A percentile compares a stretch with the other conserved stretches of the same genome.
These are phyloP conservation scores for Mesochorus sp. DNA, from an alignment of 2,888 invertebrate genomes.

Conservation along the genomic window DNA sequence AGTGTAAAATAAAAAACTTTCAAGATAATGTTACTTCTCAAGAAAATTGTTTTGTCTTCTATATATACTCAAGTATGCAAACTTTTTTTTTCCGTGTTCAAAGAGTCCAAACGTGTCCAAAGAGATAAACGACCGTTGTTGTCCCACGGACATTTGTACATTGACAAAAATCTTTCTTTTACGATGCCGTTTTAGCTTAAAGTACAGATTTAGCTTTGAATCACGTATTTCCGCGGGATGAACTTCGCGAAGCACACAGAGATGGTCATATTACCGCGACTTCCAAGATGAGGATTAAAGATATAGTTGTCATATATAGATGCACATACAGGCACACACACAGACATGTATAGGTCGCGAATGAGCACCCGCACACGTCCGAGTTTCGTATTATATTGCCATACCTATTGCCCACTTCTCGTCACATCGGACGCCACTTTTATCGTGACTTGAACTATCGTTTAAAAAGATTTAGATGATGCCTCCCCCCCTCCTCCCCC, in stretches of 20 bases:
- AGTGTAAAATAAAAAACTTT: too few relatives aligned
- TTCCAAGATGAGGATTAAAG: slow-evolving; percentile 53
- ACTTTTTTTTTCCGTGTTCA: background rate
- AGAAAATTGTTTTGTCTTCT: background rate
- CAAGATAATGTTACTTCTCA: too few relatives aligned
- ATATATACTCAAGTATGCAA: background rate
- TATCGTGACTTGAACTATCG: slow-evolving; percentile 62
- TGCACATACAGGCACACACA: background rate
- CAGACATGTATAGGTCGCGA: slow-evolving; percentile 5
- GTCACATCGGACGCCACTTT: slow-evolving; percentile 60
- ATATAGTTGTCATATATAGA: slow-evolving; percentile 33
- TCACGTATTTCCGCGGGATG: slow-evolving; percentile 31
- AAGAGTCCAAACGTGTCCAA: background rate
- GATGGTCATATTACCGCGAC: slow-evolving; percentile 39
- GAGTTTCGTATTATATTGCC: slow-evolving; percentile 48
- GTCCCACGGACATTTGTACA: background rate
- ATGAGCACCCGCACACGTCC: slow-evolving; percentile 38
- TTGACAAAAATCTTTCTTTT: slow-evolving; percentile 20
- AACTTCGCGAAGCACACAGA: slow-evolving; percentile 36
- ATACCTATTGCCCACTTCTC: slow-evolving; percentile 59
- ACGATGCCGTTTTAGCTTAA: slow-evolving; percentile 19
- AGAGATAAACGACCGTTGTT: background rate
- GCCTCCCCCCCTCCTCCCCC: background rate
- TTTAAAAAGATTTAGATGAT: slow-evolving; percentile 64
- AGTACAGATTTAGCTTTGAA: slow-evolving; percentile 44